phyloP scores from a whole-genome alignment of 2,797 vertebrate genomes.

The Podarcis siculus region DNA sequence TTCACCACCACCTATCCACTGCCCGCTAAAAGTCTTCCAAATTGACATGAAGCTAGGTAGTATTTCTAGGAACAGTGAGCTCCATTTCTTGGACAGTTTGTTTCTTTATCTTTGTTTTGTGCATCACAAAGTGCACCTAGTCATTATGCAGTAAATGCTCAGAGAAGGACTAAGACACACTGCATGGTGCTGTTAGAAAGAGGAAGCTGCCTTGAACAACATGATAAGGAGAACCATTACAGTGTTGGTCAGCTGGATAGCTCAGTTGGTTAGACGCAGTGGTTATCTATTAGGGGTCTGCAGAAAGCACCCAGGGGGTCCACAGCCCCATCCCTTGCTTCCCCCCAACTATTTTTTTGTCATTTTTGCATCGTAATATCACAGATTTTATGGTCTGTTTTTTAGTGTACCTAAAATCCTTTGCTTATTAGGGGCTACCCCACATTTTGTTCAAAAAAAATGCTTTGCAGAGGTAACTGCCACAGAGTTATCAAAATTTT shows the following conservation, averaged over 20 bases:
- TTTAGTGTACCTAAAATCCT: no score
- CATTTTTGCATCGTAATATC: no score
- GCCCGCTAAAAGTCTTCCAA: not conserved
- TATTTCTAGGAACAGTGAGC: not conserved
- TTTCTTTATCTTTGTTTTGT: not conserved
- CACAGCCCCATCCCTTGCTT: no score
- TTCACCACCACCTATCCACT: not conserved
- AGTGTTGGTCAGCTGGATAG: not conserved
- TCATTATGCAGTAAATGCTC: not conserved
- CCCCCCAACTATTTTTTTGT: no score
- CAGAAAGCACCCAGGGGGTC: no score
- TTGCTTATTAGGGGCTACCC: no score
- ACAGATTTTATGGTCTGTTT: no score
- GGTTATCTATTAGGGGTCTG: no score
- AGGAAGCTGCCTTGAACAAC: not conserved
- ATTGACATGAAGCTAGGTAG: not conserved
- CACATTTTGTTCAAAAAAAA: no score
- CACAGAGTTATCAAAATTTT: no score
- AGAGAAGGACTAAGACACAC: not conserved
- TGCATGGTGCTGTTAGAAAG: not conserved
- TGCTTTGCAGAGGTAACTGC: no score
- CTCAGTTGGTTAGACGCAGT: no score
- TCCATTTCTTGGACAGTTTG: not conserved
- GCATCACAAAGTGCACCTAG: not conserved
- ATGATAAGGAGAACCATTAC: not conserved